Conservation (phyloP, 2,888 invertebrate genomes). For the Cacoxenus indagator region DNA sequence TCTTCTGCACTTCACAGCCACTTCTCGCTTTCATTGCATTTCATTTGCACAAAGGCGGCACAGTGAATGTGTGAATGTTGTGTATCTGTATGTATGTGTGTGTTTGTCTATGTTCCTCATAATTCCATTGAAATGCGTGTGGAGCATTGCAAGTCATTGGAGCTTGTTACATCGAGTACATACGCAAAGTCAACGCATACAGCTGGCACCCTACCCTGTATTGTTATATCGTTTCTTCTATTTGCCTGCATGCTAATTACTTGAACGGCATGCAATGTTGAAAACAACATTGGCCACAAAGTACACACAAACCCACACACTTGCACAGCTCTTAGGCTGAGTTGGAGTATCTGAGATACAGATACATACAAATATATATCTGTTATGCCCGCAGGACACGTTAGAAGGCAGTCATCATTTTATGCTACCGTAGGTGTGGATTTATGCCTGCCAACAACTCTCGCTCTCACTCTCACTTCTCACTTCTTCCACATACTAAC, state of each 20-base stretch:
- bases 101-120: slow-evolving; percentile 1
- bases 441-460: not conserved
- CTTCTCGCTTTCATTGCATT: slow-evolving; percentile 16
- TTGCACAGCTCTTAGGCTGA: not conserved
- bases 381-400: slow-evolving; percentile 1
- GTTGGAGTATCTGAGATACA: not conserved
- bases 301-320: not conserved
- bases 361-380: too few species aligned
- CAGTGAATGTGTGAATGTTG: not conserved
- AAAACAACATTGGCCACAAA: not conserved
- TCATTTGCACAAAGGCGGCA: not conserved
- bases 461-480: not conserved
- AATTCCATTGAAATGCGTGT: slow-evolving; percentile 20
- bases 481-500: not conserved
- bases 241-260: slow-evolving; percentile 57
- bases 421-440: slow-evolving; percentile 7
- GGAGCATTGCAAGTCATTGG: slow-evolving; percentile 38
- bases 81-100: not conserved
- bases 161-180: slow-evolving; percentile 54
- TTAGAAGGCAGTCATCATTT: not conserved
- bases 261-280: not conserved
- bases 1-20: not conserved
- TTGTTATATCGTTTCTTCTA: slow-evolving; percentile 23
- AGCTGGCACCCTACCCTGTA: slow-evolving; percentile 23
- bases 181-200: not conserved